Base-by-base conservation (phyloP, 2,797 vertebrate species). In the Alouatta caraya region DNA sequence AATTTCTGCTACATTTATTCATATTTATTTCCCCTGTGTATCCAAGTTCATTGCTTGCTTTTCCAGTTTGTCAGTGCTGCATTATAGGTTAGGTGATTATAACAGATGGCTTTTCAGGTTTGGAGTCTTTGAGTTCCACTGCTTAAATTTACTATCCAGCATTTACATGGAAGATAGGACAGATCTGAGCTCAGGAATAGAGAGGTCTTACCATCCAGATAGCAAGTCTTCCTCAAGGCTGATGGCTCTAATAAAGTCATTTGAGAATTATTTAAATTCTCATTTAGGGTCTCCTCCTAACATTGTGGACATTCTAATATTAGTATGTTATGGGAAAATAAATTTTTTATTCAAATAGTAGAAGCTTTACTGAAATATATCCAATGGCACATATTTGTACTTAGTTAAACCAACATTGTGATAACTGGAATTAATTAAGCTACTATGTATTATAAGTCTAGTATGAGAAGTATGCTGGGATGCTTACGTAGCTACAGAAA, bases 1-100 rank as follows among this genome's bases (percentile, higher is more conserved):
- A 87, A 97, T 94, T 98, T 97, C 97, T 96, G 93, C 79, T 94
- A 96, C 70, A 91, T 97, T 97, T 97, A 88, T 95, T 97, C 90
- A 80, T 95, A 92, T 90, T 96, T 97, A 90, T 97, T 96, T 96
- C 93, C 92, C 96, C n/a, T 95, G 90, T 97, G 96, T 97, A 94
- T 97, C 96, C 79, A 52, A 95, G 93, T 96, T 90, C 83, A 91
- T 78, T 95, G 92, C 97, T 92, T 96, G 93, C 92, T 96, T 93
- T 95, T 94, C 93, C 0, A 37, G 92, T 89, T 92, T 97, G 85
- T 93, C 92, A 80, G 90, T 93, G 90, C 92, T 88, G 73, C 17
- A 61, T 92, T 92, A 78, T 80, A 87, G 88, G 78, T 52, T 90
- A 92, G 96, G 70, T 94, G 81, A 97, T 96, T 83, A 80, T 86